Evolutionary conservation across 2,888 invertebrate genomes (phyloP).

Genomic region (Aleiodes leptofemur): DNA sequence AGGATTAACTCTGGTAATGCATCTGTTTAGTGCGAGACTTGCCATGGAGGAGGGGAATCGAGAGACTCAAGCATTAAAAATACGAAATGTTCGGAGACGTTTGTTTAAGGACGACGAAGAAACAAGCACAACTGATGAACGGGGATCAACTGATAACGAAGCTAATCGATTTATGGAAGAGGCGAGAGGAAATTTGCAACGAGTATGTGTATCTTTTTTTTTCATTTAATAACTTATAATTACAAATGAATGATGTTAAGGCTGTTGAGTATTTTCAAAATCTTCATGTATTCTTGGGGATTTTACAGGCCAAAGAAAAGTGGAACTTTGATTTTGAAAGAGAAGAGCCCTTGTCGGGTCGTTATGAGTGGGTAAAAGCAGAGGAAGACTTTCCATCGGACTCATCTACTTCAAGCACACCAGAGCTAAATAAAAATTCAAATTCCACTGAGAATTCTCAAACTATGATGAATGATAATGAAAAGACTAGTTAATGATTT

Average conservation of each 20-base stretch:
- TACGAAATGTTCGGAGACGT: slow-evolving; percentile 72
- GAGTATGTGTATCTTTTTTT: slow-evolving; percentile 15
- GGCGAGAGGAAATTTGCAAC: slow-evolving; percentile 52
- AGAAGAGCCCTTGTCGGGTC: slow-evolving; percentile 76
- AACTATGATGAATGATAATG: background rate
- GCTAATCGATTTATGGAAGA: slow-evolving; percentile 64
- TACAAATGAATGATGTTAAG: no score
- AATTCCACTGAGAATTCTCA: slow-evolving; percentile 14
- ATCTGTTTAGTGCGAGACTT: slow-evolving; percentile 65
- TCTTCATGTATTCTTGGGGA: background rate
- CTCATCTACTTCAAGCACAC: background rate
- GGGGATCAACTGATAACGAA: slow-evolving; percentile 56
- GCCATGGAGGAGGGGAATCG: slow-evolving; percentile 68
- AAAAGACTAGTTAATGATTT: slow-evolving; percentile 31
- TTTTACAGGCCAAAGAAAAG: slow-evolving; percentile 69
- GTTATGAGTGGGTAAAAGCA: slow-evolving; percentile 76
- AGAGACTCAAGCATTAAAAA: slow-evolving; percentile 57
- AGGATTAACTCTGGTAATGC: background rate
- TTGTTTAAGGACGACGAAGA: slow-evolving; percentile 72
- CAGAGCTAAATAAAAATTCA: slow-evolving; percentile 11
- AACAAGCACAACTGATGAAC: slow-evolving; percentile 27
- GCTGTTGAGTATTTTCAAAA: no score
- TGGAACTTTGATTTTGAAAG: slow-evolving; percentile 80
- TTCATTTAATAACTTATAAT: background rate
- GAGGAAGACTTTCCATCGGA: slow-evolving; percentile 46